A percentile compares a stretch with the other conserved stretches of the same genome.
These are phyloP conservation scores for Cherax destructor DNA, from an alignment of 1,140 invertebrate species.

Conservation along the genomic window DNA sequence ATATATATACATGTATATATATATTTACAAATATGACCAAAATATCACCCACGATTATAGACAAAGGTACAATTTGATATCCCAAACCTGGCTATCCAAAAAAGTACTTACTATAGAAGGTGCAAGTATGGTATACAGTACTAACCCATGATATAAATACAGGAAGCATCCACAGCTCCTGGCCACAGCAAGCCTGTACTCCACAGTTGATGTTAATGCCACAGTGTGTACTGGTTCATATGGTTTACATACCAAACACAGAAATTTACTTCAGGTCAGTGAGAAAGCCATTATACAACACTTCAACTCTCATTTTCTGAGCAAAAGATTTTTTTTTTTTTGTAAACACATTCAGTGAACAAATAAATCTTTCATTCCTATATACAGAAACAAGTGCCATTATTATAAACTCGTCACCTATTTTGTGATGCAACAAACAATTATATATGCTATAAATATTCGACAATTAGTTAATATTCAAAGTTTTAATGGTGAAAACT, in stretches of 20 bases:
- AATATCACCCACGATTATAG: background rate
- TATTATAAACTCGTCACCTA: background rate
- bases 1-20: background rate
- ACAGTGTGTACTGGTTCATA: background rate
- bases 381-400: background rate
- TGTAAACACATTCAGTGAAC: background rate
- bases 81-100: background rate
- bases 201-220: background rate
- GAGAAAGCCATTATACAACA: background rate
- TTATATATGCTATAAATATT: background rate
- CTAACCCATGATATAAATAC: background rate
- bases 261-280: background rate
- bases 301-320: background rate
- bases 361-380: background rate
- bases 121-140: background rate
- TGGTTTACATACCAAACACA: background rate
- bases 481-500: background rate
- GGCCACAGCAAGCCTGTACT: too few relatives aligned
- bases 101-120: background rate
- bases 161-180: background rate
- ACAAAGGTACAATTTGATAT: conserved; percentile 12
- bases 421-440: background rate
- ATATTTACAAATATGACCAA: conserved; percentile 11
- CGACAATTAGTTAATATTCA: background rate
- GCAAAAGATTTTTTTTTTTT: background rate